Conservation (phyloP, 2,113 vertebrate genomes). For the Cathartes aura region DNA sequence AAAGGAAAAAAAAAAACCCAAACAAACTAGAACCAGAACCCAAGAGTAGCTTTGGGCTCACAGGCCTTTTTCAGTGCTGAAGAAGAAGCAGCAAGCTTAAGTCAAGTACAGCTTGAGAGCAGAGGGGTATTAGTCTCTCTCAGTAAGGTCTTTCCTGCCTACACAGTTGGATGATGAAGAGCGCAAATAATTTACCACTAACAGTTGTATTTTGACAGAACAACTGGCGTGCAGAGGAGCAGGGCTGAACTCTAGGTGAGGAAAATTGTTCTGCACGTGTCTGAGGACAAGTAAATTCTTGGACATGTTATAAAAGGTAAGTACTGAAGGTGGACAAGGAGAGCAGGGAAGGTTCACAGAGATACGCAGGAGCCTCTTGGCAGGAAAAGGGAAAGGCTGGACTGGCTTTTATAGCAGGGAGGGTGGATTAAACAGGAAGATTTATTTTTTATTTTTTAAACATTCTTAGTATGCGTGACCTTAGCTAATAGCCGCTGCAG, state of each 20-base stretch:
- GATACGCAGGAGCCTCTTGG: background rate
- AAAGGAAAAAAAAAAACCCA: no score
- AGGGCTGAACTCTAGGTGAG: background rate
- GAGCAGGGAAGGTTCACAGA: background rate
- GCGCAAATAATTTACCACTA: background rate
- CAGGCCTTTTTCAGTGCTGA: background rate
- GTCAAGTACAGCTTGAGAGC: background rate
- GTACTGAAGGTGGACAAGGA: background rate
- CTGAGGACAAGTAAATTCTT: background rate
- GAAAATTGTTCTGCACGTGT: background rate
- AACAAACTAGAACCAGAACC: background rate
- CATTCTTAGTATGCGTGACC: background rate
- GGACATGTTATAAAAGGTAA: background rate
- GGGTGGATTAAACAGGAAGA: background rate
- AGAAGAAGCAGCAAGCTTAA: background rate
- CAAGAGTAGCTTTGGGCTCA: background rate
- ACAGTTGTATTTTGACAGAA: slow-evolving; percentile 14
- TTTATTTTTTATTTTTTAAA: background rate
- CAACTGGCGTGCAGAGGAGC: background rate
- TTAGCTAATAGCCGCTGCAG: background rate
- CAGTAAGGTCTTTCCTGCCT: background rate
- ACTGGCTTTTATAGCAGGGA: background rate
- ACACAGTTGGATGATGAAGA: background rate
- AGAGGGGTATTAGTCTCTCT: background rate
- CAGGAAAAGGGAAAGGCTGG: background rate